Evolutionary conservation across 2,113 vertebrate genomes (phyloP).

Genomic region (Tinamus guttatus): DNA sequence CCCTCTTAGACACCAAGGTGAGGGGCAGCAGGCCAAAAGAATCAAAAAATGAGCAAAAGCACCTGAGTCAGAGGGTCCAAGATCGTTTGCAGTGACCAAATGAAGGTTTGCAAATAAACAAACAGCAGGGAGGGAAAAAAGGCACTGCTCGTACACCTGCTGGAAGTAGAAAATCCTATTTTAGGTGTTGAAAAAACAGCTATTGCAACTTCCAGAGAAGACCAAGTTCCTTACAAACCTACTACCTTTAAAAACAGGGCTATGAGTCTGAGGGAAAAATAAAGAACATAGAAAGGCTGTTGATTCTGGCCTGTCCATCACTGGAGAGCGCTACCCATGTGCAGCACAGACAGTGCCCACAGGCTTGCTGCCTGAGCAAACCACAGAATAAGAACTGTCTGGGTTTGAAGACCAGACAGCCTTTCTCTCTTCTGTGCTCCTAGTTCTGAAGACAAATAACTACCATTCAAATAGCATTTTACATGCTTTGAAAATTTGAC

Average conservation of each 20-base stretch:
- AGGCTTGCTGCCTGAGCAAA: neutral
- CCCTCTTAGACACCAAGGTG: rapidly evolving
- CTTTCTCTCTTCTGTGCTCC: neutral
- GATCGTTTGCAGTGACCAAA: neutral
- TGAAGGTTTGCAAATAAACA: neutral
- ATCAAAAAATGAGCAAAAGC: neutral
- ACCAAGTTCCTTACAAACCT: neutral
- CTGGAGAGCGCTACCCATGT: neutral
- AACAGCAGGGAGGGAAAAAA: rapidly evolving
- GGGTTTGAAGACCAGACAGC: neutral
- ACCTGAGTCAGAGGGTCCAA: rapidly evolving
- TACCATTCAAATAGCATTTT: neutral
- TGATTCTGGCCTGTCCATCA: neutral
- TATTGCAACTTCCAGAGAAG: neutral
- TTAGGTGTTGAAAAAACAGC: neutral
- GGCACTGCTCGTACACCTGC: rapidly evolving
- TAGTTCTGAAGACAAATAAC: neutral
- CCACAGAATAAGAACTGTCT: neutral
- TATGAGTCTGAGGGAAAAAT: neutral
- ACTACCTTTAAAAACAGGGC: neutral
- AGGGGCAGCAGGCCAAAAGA: neutral
- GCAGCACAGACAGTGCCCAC: neutral
- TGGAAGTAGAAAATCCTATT: neutral
- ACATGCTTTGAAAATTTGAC: neutral
- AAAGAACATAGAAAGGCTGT: no score